Evolutionary conservation across 2,113 vertebrate species (phyloP), one percentile per base, ranked within the genome.

Genomic region (Spilogale gracilis): DNA sequence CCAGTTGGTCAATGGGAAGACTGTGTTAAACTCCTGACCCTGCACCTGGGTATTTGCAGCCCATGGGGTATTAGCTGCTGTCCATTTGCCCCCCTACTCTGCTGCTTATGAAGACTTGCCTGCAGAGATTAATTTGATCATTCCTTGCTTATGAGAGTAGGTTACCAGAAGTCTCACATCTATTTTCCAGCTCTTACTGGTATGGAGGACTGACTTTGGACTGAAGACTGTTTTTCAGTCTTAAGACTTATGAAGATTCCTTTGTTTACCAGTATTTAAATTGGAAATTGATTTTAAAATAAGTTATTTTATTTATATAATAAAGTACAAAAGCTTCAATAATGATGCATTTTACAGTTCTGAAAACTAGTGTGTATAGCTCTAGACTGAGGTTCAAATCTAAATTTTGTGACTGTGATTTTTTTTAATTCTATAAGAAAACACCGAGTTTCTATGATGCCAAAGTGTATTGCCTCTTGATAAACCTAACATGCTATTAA

Each of bases 21-120:
- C 43, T 95, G 17, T 96, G 97, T 95, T 95, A 61, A 90, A 90
- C 84, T 85, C 20, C 65, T 96, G 63, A 87, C 43, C 52, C 23
- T 67, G 63, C 69, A 92, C 52, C 76, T 92, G 91, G 38, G 16
- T 88, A 50, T 97, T 71, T 95, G 56, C 8, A 74, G 56, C 56
- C 27, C 27, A 11, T 76, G 52, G 25, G 27, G 25, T 58, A 65
- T 86, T 93, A 69, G 48, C 13, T 84, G 48, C 43, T 92, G 32
- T 84, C 56, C 16, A 0, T 21, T 52, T 43, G 17, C 20, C 0
- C 17, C 20, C 69, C 9, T 43, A 21, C 69, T 87, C 7, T 30
- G 18, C 20, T 76, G 43, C 23, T 94, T 93, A 30, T 74, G 81
- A 96, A 81, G 38, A 76, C 18, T 86, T 96, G 67, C 50, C 52